Base-by-base conservation (phyloP, 2,113 vertebrate species). In the Orthochromis malagaraziensis region DNA sequence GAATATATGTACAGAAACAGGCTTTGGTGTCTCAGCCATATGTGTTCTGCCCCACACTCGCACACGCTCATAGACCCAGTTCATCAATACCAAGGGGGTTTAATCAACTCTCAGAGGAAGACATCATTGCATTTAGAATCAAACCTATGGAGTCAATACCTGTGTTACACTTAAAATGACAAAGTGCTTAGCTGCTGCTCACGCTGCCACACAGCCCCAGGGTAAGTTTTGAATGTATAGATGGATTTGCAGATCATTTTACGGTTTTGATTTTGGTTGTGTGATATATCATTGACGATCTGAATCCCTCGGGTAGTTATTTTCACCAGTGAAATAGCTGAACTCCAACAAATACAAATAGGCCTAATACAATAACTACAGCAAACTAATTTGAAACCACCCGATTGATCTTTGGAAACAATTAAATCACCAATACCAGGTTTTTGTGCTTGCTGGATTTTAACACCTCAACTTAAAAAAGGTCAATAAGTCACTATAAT, bases 111-210 rank as follows among this genome's bases (percentile, higher is more conserved):
- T 95, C 93, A 14, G 75, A 94, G 94, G 95, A 96, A 94, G 96
- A 93, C 94, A 96, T 96, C 95, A 96, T 95, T 96, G 95, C 93
- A 93, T 95, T 96, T 92, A 92, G 94, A 96, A 95, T 95, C 95
- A 96, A 97, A 96, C 95, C 93, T 95, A 96, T 95, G 91, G 86
- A 95, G 96, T 97, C 96, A 93, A 96, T 96, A 96, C 85, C 90
- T 91, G 84, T 91, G 91, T 96, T 94, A 94, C 89, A 92, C 94
- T 96, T 95, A 95, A 95, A 95, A 95, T 95, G 95, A 96, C 95
- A 96, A 95, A 94, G 92, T 87, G 93, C 93, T 94, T 87, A 90
- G 92, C 90, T 40, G 63, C 77, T 88, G 86, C 92, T 91, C 91
- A 87, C 63, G 88, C 92, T 83, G 83, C 75, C 93, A 86, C 85